Conservation (phyloP, 1,140 invertebrate genomes). For the Varroa destructor region DNA sequence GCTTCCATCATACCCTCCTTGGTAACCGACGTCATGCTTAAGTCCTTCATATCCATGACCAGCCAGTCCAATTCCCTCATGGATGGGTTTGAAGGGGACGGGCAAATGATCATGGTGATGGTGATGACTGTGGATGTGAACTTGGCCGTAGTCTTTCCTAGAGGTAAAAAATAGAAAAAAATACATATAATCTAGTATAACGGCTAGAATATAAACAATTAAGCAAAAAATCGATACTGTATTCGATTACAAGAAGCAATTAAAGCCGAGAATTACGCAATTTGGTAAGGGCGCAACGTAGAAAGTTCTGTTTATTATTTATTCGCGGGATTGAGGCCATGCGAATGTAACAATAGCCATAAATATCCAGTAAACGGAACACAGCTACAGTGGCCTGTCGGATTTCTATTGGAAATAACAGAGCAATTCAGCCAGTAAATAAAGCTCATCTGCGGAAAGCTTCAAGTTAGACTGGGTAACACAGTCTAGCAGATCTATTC, state of each 20-base stretch:
- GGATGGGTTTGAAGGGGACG: slow-evolving; percentile 4
- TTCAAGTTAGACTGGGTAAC: no score
- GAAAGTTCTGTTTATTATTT: no score
- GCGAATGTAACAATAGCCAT: no score
- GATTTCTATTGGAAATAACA: no score
- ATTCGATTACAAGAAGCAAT: no score
- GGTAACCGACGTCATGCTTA: neutral
- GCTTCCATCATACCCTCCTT: neutral
- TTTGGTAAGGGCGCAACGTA: no score
- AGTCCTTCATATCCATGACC: neutral
- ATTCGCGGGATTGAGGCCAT: no score
- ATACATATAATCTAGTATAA: neutral
- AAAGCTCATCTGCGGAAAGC: no score
- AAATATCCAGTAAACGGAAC: no score
- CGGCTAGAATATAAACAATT: neutral
- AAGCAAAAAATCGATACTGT: neutral
- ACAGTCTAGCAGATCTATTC: neutral
- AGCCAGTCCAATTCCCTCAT: slow-evolving; percentile 4
- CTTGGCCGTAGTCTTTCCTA: neutral
- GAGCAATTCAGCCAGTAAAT: no score
- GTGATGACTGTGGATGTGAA: slow-evolving; percentile 19
- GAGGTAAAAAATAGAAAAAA: neutral
- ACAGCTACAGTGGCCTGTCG: no score
- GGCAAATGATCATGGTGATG: neutral
- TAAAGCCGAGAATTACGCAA: no score